Conservation (phyloP, 35 echinoderm and acorn worm species). For the Hemicentrotus pulcherrimus region DNA sequence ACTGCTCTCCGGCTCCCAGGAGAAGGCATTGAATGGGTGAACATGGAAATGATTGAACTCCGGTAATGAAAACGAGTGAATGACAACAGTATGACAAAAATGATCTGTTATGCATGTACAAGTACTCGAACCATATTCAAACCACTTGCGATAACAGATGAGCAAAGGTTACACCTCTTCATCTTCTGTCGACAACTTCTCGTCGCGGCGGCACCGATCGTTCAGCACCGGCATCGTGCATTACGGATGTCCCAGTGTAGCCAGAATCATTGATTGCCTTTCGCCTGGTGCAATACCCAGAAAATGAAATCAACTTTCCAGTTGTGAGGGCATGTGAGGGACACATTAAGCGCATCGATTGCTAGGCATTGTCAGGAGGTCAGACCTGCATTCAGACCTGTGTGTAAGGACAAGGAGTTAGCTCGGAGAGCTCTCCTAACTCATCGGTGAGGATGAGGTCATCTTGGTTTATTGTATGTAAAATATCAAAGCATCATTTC, state of each 20-base stretch:
- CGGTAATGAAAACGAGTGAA: background rate
- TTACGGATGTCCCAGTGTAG: background rate
- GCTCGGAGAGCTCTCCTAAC: background rate
- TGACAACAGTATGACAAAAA: background rate
- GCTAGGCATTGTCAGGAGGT: background rate
- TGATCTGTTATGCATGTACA: background rate
- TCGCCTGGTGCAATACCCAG: background rate
- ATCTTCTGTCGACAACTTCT: background rate
- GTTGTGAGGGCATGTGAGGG: background rate
- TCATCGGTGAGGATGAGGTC: too few species aligned
- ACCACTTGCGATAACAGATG: background rate
- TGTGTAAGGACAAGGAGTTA: background rate
- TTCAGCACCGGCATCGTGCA: background rate
- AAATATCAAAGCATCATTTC: background rate
- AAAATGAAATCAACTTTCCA: constrained; percentile 14
- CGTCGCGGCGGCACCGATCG: background rate
- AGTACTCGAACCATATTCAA: background rate
- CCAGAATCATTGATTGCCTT: constrained; percentile 17
- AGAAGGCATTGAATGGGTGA: background rate
- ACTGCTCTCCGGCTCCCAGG: too few species aligned
- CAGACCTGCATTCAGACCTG: background rate
- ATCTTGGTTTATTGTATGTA: background rate
- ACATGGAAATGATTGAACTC: background rate
- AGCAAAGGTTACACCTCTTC: background rate
- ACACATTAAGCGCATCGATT: background rate